Conservation (phyloP, 2,888 invertebrate genomes). For the Barypeithes pellucidus region DNA sequence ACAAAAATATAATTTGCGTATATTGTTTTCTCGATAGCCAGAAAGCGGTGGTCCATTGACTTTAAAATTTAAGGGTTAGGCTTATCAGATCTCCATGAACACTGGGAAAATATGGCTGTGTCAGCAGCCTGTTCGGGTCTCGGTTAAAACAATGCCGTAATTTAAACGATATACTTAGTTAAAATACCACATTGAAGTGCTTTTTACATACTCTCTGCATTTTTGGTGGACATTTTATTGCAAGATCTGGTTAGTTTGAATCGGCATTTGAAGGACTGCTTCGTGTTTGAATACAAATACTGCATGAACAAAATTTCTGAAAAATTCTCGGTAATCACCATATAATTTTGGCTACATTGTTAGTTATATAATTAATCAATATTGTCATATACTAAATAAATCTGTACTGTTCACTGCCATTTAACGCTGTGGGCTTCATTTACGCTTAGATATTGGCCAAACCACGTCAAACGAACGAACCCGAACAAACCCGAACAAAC, state of each 20-base stretch:
- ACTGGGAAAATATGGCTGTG: conserved; percentile 65
- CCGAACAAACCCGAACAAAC: no score
- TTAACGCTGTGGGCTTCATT: no score
- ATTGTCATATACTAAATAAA: no score
- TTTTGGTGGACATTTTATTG: conserved; percentile 26
- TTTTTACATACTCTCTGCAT: conserved; percentile 46
- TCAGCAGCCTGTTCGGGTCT: conserved; percentile 64
- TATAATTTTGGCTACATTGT: no score
- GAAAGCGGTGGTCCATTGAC: conserved; percentile 64
- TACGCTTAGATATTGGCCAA: no score
- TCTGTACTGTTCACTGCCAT: no score
- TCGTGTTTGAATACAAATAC: no score
- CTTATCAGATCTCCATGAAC: conserved; percentile 62
- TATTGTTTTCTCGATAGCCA: conserved; percentile 62
- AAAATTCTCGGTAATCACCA: no score
- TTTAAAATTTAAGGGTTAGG: conserved; percentile 67
- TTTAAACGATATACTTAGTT: conserved; percentile 68
- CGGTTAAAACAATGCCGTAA: conserved; percentile 66
- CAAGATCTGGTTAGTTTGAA: neutral
- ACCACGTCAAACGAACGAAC: no score
- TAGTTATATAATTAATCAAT: no score
- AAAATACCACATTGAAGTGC: conserved; percentile 47
- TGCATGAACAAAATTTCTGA: no score
- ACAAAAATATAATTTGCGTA: conserved; percentile 58
- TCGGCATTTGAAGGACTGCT: neutral